Evolutionary conservation across 2,888 invertebrate species (phyloP), one percentile per base, ranked within the genome.

Genomic region (Rhamphomyia laevipes): DNA sequence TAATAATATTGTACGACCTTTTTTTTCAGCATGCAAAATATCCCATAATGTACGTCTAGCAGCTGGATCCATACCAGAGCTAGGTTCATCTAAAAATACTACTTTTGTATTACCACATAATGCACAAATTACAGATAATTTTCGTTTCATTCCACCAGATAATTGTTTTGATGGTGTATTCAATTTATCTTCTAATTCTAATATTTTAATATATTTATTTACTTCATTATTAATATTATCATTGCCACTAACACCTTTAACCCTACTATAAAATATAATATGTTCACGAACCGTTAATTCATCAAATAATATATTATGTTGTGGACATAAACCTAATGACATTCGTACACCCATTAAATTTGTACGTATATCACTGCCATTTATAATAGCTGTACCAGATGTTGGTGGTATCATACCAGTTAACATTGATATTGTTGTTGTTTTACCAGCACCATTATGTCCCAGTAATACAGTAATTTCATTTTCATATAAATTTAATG

Each of bases 381-480:
- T 82, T 17, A 89, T 74, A 37, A 74, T 69, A 0, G 86, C 85
- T 13, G 81, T 80, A 0, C 89, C 89, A 17, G 75, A 73, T 0
- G 78, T 78, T 4, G 81, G 78, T 21, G 78, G 75, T 50, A 82
- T 73, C 70, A 85, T 81, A 40, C 84, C 93, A 37, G 91, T 92
- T 40, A 94, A 70, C 84, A 94, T 92, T 0, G 89, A 88, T 76
- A 94, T 91, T 2, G 92, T 90, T 0, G 94, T 93, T 1, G 92
- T 91, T 73, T 94, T 94, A 12, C 93, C 93, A 44, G 93, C 93
- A 3, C 94, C 93, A 52, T 68, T 69, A 48, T 86, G 86, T 1
- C 86, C 87, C 40, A 89, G 69, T 15, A 87, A 63, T 3, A 87
- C 89, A 0, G 92, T 92, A 53, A 93, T 91, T 71, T 94, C 91